phyloP scores from a whole-genome alignment of 2,888 invertebrate species.

The Kryphioiulus occultus region DNA sequence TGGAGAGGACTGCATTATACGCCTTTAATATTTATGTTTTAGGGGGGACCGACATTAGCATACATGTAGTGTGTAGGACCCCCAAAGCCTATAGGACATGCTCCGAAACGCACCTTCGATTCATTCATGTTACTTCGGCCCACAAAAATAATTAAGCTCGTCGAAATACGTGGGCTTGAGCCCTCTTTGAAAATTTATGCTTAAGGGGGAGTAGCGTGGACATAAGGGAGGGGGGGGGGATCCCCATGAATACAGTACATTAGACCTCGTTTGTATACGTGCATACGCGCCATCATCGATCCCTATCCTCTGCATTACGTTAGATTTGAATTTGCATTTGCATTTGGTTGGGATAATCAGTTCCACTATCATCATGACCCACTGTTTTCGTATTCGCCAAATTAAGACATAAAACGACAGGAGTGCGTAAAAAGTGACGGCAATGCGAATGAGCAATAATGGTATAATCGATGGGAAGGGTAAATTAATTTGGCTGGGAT shows the following conservation, averaged over 20 bases:
- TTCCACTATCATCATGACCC: neutral
- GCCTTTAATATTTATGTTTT: constrained; percentile 26
- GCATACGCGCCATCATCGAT: constrained; percentile 14
- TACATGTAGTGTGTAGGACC: neutral
- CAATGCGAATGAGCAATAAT: constrained; percentile 20
- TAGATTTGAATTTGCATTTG: neutral
- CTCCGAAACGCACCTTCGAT: neutral
- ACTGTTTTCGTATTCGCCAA: neutral
- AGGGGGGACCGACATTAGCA: neutral
- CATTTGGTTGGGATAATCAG: neutral
- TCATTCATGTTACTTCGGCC: constrained; percentile 16
- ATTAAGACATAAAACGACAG: constrained; percentile 26
- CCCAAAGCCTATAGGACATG: constrained; percentile 15
- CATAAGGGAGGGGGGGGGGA: neutral
- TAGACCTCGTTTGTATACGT: neutral
- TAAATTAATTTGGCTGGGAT: constrained; percentile 1
- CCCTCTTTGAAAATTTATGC: neutral
- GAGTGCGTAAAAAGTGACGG: constrained; percentile 3
- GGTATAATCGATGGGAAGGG: constrained; percentile 22
- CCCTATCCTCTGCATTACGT: neutral
- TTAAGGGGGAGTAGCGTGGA: no score
- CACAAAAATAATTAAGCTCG: constrained; percentile 24
- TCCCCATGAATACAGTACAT: neutral
- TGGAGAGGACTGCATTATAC: neutral
- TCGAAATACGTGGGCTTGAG: constrained; percentile 22